Conservation (phyloP, 1,140 invertebrate species). For the Caenorhabditis remanei region DNA sequence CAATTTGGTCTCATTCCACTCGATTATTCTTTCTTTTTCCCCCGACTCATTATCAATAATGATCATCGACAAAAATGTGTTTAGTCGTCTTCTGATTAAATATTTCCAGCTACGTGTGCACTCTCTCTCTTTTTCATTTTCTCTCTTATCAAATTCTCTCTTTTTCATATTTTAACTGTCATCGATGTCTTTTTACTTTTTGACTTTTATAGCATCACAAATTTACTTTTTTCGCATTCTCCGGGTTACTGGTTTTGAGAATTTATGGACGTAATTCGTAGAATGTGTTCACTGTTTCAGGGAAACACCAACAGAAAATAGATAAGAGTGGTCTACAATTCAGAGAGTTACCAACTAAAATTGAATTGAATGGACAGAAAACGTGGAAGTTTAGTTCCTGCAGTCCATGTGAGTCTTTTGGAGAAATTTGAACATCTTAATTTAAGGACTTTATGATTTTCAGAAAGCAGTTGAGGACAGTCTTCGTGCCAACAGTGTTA, state of each 20-base stretch:
- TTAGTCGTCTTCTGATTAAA: constrained; percentile 23
- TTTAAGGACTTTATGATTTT: background rate
- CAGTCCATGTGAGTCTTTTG: background rate
- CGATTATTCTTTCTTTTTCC: background rate
- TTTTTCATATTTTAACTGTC: constrained; percentile 46
- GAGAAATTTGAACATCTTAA: background rate
- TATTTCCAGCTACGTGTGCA: background rate
- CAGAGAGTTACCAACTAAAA: background rate
- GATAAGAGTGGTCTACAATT: background rate
- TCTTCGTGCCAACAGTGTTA: constrained; percentile 45
- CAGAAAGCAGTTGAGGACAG: constrained; percentile 47
- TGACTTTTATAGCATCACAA: constrained; percentile 11
- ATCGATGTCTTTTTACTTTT: constrained; percentile 21
- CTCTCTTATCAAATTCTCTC: constrained; percentile 26
- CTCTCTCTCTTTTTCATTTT: constrained; percentile 19
- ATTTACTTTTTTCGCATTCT: background rate
- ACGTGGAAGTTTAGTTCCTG: constrained; percentile 50
- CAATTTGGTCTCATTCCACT: background rate
- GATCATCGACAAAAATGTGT: constrained; percentile 46
- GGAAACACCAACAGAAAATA: background rate
- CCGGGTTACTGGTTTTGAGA: background rate
- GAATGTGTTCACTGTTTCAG: background rate
- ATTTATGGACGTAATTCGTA: too few relatives aligned
- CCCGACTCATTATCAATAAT: constrained; percentile 19
- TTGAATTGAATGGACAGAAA: constrained; percentile 50